Evolutionary conservation across 2,113 vertebrate genomes (phyloP), one percentile per base, ranked within the genome.

Genomic region (Hassar affinis): DNA sequence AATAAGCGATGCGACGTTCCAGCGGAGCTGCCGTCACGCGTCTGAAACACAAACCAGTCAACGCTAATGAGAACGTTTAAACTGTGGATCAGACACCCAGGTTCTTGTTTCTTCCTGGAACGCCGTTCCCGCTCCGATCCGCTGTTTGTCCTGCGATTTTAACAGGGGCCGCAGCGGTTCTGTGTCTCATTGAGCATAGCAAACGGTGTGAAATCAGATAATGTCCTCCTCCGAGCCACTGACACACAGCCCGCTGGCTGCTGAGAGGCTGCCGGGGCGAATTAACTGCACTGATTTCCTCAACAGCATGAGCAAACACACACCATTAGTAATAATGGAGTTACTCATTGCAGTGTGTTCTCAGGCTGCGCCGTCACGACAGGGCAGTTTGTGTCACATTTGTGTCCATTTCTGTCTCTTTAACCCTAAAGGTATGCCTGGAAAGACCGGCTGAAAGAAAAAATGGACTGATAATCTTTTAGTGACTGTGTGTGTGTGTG

Each of bases 271-370:
- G 71, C 74, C 51, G 64, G 81, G 85, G 85, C 77, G 68, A 88
- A 85, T 86, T 84, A 88, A 80, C 79, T 52, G 72, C 71, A 66
- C 79, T 84, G 82, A 86, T 82, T 83, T 86, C 79, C 77, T 79
- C 85, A 77, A 82, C 74, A 75, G 85, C 87, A 45, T 25, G 68
- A 61, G 80, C 80, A 88, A 88, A 88, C 85, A 84, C 78, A 79
- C 59, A 64, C 68, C 61, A 82, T 86, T 85, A 86, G 54, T 54
- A 66, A 52, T 85, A 88, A 88, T 86, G 76, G 80, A 88, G 82
- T 82, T 71, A 42, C 79, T 85, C 49, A 51, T 79, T 68, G 51
- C 14, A 66, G 57, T 86, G 78, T 81, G 79, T 72, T 72, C 25
- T 69, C 61, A 54, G 76, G 59, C 71, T 20, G 52, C 49, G 79